Evolutionary conservation across 2,113 vertebrate species (phyloP).

Genomic region (Rhea americana): DNA sequence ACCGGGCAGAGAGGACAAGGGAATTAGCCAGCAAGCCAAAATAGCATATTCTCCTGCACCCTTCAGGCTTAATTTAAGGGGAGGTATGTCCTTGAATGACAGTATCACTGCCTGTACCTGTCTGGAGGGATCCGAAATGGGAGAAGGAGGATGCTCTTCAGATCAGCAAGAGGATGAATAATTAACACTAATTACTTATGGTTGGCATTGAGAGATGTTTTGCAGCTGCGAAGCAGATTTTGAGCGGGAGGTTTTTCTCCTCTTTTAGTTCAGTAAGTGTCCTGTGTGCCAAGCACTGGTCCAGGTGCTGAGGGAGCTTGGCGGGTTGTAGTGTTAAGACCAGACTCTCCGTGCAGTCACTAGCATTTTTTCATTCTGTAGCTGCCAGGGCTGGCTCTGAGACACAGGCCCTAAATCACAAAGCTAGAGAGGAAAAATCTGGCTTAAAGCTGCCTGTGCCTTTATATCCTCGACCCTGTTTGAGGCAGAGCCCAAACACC

Average conservation of each 20-base stretch:
- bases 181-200: conserved; percentile 1
- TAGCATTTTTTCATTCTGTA: neutral
- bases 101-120: neutral
- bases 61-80: neutral
- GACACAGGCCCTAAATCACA: neutral
- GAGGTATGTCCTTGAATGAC: neutral
- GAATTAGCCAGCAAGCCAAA: neutral
- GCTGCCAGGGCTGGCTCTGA: neutral
- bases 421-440: neutral
- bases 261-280: neutral
- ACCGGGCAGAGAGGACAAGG: neutral
- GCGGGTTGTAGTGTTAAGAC: neutral
- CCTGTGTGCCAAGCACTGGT: neutral
- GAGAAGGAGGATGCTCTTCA: neutral
- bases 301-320: neutral
- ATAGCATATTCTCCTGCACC: neutral
- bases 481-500: neutral
- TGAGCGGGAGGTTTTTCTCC: neutral
- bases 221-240: neutral
- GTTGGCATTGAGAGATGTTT: conserved; percentile 11
- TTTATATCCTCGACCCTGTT: neutral
- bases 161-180: neutral
- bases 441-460: neutral
- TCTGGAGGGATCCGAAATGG: neutral
- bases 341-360: neutral